Evolutionary conservation across 1,140 invertebrate genomes (phyloP).

Genomic region (Apis laboriosa): DNA sequence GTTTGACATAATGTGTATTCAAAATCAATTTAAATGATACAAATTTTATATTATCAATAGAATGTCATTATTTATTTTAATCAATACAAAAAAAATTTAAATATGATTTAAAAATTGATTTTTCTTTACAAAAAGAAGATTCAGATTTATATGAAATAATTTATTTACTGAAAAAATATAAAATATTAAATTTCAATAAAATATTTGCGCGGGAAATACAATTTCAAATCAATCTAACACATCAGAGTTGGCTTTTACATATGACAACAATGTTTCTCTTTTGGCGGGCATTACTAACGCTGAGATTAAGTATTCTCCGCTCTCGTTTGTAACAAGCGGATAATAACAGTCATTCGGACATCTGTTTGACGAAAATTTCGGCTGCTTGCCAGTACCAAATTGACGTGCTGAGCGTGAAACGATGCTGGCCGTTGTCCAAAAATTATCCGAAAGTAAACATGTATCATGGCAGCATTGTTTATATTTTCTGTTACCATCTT

Average conservation of each 20-base stretch:
- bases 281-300: slow-evolving; percentile 3
- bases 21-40: not conserved
- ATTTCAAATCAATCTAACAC: not conserved
- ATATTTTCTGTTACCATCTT: slow-evolving; percentile 35
- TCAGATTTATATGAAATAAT: not conserved
- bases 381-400: slow-evolving; percentile 63
- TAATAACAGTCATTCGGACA: slow-evolving; percentile 50
- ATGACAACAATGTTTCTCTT: slow-evolving; percentile 51
- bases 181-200: not conserved
- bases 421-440: slow-evolving; percentile 56
- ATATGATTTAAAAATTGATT: not conserved
- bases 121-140: not conserved
- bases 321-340: slow-evolving; percentile 49
- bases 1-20: rapidly evolving
- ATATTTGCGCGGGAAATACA: not conserved
- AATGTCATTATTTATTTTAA: no score
- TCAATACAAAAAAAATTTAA: not conserved
- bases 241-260: slow-evolving; percentile 44
- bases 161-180: not conserved
- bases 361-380: slow-evolving; percentile 64
- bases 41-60: not conserved
- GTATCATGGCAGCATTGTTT: slow-evolving; percentile 55
- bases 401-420: slow-evolving; percentile 56
- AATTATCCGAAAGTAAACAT: slow-evolving; percentile 65
- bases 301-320: slow-evolving; percentile 42